Conservation (phyloP, 2,888 invertebrate species). For the Tuta absoluta region DNA sequence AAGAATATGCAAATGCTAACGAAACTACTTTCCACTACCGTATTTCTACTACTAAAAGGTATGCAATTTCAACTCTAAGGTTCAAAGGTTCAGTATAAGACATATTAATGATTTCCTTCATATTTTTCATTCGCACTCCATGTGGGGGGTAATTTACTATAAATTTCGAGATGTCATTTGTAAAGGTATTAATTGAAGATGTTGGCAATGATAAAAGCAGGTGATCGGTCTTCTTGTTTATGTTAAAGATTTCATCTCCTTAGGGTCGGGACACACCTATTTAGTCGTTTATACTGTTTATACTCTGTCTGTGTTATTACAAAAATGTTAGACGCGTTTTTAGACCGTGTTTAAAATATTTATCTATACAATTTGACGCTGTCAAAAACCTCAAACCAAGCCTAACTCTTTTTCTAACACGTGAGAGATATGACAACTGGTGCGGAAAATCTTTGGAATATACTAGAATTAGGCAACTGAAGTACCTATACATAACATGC, state of each 20-base stretch:
- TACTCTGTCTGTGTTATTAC: no score
- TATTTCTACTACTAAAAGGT: neutral
- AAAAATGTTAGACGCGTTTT: no score
- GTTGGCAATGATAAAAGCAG: conserved; percentile 5
- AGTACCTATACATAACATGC: no score
- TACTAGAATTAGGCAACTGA: no score
- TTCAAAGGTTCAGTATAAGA: conserved; percentile 9
- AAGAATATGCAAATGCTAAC: neutral
- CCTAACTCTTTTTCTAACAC: no score
- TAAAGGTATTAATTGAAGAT: neutral
- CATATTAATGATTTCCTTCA: conserved; percentile 13
- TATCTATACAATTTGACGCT: no score
- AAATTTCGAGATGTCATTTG: conserved; percentile 3
- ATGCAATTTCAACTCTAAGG: neutral
- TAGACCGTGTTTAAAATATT: no score
- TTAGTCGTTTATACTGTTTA: no score
- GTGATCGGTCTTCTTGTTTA: neutral
- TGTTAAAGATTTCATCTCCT: neutral
- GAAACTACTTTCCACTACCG: neutral
- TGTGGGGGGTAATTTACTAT: conserved; percentile 2
- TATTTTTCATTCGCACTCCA: conserved; percentile 7
- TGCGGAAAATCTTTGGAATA: no score
- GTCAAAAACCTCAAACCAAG: no score
- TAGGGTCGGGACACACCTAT: neutral
- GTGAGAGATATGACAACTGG: no score